A percentile compares a stretch with the other conserved stretches of the same genome.
Conservation (phyloP, 2,888 invertebrate species). For the Ophion obscuratus region DNA sequence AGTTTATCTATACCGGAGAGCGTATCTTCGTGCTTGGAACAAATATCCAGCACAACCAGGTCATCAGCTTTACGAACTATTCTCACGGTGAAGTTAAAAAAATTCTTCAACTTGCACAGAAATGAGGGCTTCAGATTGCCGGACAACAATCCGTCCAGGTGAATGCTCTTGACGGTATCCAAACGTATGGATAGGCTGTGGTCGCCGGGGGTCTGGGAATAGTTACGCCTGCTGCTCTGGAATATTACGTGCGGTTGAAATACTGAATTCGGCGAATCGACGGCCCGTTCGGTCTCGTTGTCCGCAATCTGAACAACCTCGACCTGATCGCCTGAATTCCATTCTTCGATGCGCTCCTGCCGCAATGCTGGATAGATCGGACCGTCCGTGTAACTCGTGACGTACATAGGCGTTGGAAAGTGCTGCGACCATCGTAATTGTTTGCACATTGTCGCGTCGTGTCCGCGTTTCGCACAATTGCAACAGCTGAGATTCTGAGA, state of each 20-base stretch:
- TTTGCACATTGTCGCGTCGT: conserved; percentile 78
- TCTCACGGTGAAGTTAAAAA: conserved; percentile 6
- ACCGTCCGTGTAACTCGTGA: conserved; percentile 74
- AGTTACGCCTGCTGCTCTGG: neutral
- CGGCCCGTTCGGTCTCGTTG: neutral
- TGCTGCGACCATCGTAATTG: conserved; percentile 79
- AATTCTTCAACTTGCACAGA: conserved; percentile 3
- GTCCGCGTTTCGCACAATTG: conserved; percentile 84
- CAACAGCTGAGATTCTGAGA: conserved; percentile 82
- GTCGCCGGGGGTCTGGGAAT: neutral
- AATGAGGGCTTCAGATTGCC: conserved; percentile 22
- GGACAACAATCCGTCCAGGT: conserved; percentile 30
- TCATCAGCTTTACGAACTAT: conserved; percentile 16
- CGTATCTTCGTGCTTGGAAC: rapidly evolving
- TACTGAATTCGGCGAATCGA: neutral
- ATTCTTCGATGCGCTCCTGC: neutral
- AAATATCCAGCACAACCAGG: neutral
- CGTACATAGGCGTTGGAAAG: conserved; percentile 76
- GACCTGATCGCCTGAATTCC: neutral
- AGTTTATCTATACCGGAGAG: conserved; percentile 42
- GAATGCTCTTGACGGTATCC: conserved; percentile 14
- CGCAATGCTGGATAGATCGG: conserved; percentile 58
- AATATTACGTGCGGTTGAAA: neutral
- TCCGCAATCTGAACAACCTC: neutral
- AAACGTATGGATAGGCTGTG: conserved; percentile 4